These are phyloP conservation scores for Mycalesis mineus DNA, from an alignment of 2,888 invertebrate species.

Conservation along the genomic window DNA sequence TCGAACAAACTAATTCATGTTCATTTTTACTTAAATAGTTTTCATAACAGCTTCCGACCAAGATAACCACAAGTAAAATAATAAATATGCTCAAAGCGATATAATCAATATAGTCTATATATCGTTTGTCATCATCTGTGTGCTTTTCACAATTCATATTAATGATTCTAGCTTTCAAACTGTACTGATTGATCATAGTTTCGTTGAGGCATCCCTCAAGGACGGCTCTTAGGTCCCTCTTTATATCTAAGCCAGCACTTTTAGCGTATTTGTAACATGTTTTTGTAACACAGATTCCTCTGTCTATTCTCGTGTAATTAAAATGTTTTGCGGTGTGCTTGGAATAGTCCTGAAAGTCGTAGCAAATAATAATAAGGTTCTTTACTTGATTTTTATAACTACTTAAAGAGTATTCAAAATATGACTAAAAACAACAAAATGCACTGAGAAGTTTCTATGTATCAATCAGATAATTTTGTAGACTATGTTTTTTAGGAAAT, in stretches of 20 bases:
- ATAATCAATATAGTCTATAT: not conserved
- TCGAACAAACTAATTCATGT: too few species aligned
- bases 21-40: not conserved
- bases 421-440: too few species aligned
- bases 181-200: slow-evolving; percentile 20
- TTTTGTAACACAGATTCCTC: slow-evolving; percentile 27
- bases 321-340: slow-evolving; percentile 22
- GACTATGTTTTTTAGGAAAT: too few species aligned
- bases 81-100: not conserved
- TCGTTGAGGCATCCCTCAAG: slow-evolving; percentile 28
- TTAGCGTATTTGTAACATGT: slow-evolving; percentile 18
- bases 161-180: slow-evolving; percentile 8
- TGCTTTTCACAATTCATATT: not conserved
- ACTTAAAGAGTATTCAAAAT: too few species aligned
- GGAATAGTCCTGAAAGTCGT: slow-evolving; percentile 27
- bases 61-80: not conserved
- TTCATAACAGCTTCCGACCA: not conserved
- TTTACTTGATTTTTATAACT: too few species aligned
- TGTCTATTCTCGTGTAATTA: slow-evolving; percentile 24
- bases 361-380: too few species aligned
- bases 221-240: slow-evolving; percentile 9
- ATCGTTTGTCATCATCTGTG: not conserved
- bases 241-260: slow-evolving; percentile 5
- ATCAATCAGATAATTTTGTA: too few species aligned
- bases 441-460: too few species aligned